Evolutionary conservation across 2,113 vertebrate genomes (phyloP).

Genomic region (Nyctereutes procyonoides): DNA sequence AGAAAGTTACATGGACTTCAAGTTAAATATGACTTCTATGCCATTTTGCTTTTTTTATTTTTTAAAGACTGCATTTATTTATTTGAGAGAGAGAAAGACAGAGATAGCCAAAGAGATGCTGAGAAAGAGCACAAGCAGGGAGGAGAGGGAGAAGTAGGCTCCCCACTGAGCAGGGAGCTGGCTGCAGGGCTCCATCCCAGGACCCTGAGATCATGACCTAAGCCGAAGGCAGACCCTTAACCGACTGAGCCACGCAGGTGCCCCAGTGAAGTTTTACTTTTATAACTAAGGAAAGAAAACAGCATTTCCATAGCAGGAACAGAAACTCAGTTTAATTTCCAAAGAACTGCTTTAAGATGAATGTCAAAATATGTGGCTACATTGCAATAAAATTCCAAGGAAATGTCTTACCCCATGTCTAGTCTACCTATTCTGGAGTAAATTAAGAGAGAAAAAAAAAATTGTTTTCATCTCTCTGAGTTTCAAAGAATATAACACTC

Average conservation of each 20-base stretch:
- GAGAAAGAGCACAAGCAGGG: too few relatives aligned
- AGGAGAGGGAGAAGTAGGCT: too few relatives aligned
- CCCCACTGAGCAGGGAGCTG: too few relatives aligned
- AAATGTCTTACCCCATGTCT: neutral
- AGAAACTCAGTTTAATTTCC: constrained; percentile 13
- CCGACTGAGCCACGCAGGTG: too few relatives aligned
- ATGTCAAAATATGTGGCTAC: neutral
- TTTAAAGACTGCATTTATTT: too few relatives aligned
- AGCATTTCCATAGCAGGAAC: neutral
- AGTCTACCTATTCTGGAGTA: neutral
- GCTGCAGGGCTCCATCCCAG: too few relatives aligned
- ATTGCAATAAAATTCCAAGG: neutral
- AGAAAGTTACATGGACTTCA: neutral
- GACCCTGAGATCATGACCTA: too few relatives aligned
- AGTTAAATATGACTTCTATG: neutral
- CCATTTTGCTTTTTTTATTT: neutral
- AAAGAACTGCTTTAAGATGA: neutral
- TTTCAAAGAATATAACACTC: neutral
- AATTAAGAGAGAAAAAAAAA: neutral
- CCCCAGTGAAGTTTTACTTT: neutral
- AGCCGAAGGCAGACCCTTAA: too few relatives aligned
- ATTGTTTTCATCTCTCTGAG: neutral
- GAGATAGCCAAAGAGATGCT: too few relatives aligned
- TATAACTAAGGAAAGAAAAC: neutral
- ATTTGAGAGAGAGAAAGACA: too few relatives aligned